Evolutionary conservation across 2,113 vertebrate genomes (phyloP).

Genomic region (Machaerirhynchus nigripectus): DNA sequence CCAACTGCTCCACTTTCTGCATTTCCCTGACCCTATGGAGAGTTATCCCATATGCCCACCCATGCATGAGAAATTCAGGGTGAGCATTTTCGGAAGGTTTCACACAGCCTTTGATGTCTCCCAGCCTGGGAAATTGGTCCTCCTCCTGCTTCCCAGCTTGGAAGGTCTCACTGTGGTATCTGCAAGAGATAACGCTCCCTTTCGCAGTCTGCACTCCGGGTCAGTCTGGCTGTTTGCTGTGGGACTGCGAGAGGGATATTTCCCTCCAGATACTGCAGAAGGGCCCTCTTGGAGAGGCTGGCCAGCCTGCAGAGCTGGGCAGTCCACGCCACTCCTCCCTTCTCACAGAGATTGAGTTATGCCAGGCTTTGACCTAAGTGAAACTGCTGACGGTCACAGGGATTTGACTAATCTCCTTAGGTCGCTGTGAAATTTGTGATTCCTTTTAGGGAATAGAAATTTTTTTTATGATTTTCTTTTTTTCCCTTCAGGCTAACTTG

Average conservation of each 20-base stretch:
- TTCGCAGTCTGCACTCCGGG: background rate
- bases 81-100: slow-evolving; percentile 59
- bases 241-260: background rate
- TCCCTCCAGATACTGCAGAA: background rate
- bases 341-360: slow-evolving; percentile 65
- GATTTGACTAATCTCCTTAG: slow-evolving; percentile 61
- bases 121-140: slow-evolving; percentile 55
- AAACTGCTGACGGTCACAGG: slow-evolving; percentile 56
- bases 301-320: background rate
- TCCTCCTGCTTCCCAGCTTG: slow-evolving; percentile 48
- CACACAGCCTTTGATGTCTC: slow-evolving; percentile 65
- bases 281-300: background rate
- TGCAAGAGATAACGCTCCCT: slow-evolving; percentile 47
- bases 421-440: slow-evolving; percentile 51
- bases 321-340: background rate
- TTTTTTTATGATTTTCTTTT: slow-evolving; percentile 32
- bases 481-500: background rate
- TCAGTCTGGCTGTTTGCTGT: background rate
- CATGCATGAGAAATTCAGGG: slow-evolving; percentile 54
- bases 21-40: slow-evolving; percentile 20
- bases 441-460: slow-evolving; percentile 49
- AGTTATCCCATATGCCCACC: slow-evolving; percentile 53
- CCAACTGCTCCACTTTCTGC: background rate
- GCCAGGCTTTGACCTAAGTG: slow-evolving; percentile 63
- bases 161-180: slow-evolving; percentile 55